These are phyloP conservation scores for Pedetes capensis DNA, from an alignment of 2,113 vertebrate species.

Conservation along the genomic window DNA sequence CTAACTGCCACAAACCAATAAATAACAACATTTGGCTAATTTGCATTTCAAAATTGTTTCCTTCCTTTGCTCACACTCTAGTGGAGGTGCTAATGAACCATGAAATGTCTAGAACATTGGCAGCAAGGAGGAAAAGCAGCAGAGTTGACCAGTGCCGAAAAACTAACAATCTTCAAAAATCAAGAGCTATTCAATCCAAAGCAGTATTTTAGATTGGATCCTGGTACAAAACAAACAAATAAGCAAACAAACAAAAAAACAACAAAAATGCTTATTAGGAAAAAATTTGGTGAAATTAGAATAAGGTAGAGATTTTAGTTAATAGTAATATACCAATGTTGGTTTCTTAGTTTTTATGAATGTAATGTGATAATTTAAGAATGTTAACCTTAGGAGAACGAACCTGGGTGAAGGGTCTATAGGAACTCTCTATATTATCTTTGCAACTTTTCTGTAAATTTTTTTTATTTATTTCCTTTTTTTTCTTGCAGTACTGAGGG, in stretches of 20 bases:
- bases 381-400: not conserved
- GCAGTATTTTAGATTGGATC: not conserved
- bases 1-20: conserved; percentile 51
- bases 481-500: too few relatives aligned
- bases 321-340: not conserved
- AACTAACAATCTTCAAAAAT: not conserved
- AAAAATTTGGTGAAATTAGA: conserved; percentile 5
- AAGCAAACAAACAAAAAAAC: not conserved
- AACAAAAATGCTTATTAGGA: not conserved
- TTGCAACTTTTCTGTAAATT: not conserved
- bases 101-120: conserved; percentile 56
- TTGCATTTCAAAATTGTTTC: conserved; percentile 65
- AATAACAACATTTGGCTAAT: conserved; percentile 69
- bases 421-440: not conserved
- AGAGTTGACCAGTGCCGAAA: not conserved
- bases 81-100: conserved; percentile 68
- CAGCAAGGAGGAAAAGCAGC: conserved; percentile 28
- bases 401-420: not conserved
- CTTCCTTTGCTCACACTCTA: conserved; percentile 52
- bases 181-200: not conserved
- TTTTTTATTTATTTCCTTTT: too few relatives aligned
- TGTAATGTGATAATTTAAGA: not conserved
- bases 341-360: conserved; percentile 30
- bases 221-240: not conserved
- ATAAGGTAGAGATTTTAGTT: not conserved